phyloP scores from a whole-genome alignment of 2,113 vertebrate species.

The Anhinga anhinga region DNA sequence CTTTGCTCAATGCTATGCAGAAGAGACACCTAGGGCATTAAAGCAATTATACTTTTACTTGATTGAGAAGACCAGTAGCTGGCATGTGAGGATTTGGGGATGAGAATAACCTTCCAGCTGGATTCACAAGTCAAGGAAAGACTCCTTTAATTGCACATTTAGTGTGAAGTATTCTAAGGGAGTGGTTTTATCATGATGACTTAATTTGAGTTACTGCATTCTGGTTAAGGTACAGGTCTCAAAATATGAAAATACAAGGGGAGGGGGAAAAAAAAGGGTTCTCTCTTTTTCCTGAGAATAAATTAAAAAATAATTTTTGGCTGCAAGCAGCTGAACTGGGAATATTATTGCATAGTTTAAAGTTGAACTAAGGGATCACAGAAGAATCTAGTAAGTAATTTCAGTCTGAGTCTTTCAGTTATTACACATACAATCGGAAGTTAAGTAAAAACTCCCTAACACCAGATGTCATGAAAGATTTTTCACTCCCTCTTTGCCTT shows the following conservation, averaged over 20 bases:
- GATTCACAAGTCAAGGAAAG: not conserved
- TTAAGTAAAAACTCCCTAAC: not conserved
- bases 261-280: fast-evolving
- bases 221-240: not conserved
- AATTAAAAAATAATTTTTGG: not conserved
- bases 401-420: not conserved
- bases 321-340: not conserved
- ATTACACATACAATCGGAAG: not conserved
- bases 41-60: not conserved
- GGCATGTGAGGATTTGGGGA: not conserved
- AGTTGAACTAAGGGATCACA: not conserved
- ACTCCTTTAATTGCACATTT: not conserved
- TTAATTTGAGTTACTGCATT: not conserved
- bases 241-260: not conserved
- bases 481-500: not conserved
- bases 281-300: not conserved
- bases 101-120: not conserved
- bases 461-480: not conserved
- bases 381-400: not conserved
- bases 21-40: not conserved
- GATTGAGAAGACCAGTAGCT: not conserved
- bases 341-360: not conserved
- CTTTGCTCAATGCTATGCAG: not conserved
- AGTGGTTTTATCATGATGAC: not conserved
- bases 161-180: not conserved